These are phyloP conservation scores for Brachionus rubens DNA, from an alignment of 1,140 invertebrate genomes.

Conservation along the genomic window DNA sequence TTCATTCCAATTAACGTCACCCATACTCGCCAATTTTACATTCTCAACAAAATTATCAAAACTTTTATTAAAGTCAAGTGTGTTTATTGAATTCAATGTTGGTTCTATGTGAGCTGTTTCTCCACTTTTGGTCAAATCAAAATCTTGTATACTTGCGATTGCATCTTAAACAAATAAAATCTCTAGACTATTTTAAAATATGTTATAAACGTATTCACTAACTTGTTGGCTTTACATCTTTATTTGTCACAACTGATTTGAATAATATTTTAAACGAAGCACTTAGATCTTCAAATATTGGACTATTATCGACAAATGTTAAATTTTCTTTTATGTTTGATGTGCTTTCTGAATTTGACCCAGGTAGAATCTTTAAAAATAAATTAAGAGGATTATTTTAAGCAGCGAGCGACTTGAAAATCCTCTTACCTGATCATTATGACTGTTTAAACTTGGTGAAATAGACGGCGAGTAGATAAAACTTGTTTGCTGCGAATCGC, in stretches of 20 bases:
- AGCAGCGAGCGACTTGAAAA: neutral
- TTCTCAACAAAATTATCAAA: slow-evolving; percentile 47
- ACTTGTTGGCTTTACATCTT: slow-evolving; percentile 49
- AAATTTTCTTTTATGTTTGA: neutral
- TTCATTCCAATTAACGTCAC: slow-evolving; percentile 47
- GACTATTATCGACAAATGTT: slow-evolving; percentile 52
- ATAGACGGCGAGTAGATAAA: neutral
- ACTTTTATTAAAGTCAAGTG: slow-evolving; percentile 45
- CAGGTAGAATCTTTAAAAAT: neutral
- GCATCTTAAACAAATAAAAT: no score
- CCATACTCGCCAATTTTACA: slow-evolving; percentile 47
- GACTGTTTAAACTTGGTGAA: neutral
- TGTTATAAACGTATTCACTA: no score
- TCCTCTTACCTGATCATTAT: slow-evolving; percentile 8
- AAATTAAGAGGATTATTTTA: neutral
- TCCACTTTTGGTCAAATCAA: no score
- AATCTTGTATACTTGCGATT: no score
- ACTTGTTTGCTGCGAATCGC: neutral
- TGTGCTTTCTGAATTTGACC: neutral
- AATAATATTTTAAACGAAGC: slow-evolving; percentile 58
- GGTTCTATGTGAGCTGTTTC: no score
- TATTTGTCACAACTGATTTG: slow-evolving; percentile 56
- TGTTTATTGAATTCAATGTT: slow-evolving; percentile 27
- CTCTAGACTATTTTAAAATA: no score
- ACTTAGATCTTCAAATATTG: slow-evolving; percentile 54